Conservation (phyloP, 2,797 vertebrate genomes). For the Mormyrus proboscirostris region DNA sequence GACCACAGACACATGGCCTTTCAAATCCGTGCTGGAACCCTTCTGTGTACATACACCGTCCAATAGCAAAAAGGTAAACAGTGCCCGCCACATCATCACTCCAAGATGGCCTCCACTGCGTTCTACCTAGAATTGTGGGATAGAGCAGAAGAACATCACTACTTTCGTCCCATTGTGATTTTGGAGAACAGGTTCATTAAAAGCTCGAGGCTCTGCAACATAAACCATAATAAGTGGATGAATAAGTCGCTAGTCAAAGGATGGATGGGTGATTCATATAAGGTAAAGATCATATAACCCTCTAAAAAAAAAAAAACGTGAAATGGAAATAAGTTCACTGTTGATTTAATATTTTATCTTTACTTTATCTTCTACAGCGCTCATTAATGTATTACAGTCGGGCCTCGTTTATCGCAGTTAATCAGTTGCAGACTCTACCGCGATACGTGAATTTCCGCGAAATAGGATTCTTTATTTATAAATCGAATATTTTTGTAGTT, state of each 20-base stretch:
- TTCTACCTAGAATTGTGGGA: conserved; percentile 34
- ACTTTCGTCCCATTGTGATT: background rate
- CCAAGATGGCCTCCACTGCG: conserved; percentile 26
- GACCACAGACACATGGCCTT: conserved; percentile 77
- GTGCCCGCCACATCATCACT: conserved; percentile 51
- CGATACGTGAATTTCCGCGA: no score
- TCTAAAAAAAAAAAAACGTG: background rate
- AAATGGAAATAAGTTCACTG: background rate
- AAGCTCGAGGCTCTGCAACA: background rate
- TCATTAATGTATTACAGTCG: background rate
- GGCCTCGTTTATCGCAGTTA: no score
- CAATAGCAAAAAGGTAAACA: conserved; percentile 50
- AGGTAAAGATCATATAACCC: background rate
- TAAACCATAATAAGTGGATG: background rate
- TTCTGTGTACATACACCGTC: conserved; percentile 40
- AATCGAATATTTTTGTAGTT: no score
- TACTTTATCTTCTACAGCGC: background rate
- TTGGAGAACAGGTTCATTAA: background rate
- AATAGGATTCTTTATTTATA: no score
- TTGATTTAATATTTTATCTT: background rate
- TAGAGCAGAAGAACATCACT: background rate
- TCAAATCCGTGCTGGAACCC: conserved; percentile 44
- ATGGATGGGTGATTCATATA: background rate
- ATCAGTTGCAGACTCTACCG: no score
- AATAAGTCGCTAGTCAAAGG: no score